phyloP scores from a whole-genome alignment of 2,888 invertebrate species.

The Petrolisthes manimaculis region DNA sequence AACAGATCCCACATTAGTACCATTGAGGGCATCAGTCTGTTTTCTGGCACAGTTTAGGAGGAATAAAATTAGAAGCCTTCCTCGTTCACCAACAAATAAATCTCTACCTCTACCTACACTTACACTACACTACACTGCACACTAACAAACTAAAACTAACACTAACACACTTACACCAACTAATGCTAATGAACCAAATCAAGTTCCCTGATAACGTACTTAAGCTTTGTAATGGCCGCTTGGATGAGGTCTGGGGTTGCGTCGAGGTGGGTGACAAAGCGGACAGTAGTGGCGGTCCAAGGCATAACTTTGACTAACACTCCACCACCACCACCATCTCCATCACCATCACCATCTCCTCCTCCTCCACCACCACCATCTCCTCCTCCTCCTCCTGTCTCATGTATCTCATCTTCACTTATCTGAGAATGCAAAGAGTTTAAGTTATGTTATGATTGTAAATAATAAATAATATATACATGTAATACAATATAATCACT shows the following conservation, averaged over 20 bases:
- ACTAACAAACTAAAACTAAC: neutral
- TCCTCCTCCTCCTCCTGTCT: conserved; percentile 18
- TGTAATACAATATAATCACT: no score
- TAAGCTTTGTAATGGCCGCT: conserved; percentile 39
- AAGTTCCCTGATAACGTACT: conserved; percentile 43
- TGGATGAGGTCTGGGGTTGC: conserved; percentile 25
- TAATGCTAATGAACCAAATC: conserved; percentile 10
- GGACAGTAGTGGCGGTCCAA: conserved; percentile 36
- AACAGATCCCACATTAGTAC: no score
- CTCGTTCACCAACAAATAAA: no score
- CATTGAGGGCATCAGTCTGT: no score
- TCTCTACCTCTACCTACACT: no score
- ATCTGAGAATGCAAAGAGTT: conserved; percentile 8
- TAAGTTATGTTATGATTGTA: neutral
- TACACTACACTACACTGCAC: neutral
- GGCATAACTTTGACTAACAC: conserved; percentile 43
- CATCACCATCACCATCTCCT: conserved; percentile 4
- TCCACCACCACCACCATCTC: conserved; percentile 9
- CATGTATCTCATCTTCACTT: conserved; percentile 10
- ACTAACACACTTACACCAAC: neutral
- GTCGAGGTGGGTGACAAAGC: conserved; percentile 54
- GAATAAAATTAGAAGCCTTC: no score
- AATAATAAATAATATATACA: no score
- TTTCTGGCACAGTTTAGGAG: no score
- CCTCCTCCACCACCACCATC: conserved; percentile 10